Base-by-base conservation (phyloP, 1,140 invertebrate genomes). In the Dreissena polymorpha region DNA sequence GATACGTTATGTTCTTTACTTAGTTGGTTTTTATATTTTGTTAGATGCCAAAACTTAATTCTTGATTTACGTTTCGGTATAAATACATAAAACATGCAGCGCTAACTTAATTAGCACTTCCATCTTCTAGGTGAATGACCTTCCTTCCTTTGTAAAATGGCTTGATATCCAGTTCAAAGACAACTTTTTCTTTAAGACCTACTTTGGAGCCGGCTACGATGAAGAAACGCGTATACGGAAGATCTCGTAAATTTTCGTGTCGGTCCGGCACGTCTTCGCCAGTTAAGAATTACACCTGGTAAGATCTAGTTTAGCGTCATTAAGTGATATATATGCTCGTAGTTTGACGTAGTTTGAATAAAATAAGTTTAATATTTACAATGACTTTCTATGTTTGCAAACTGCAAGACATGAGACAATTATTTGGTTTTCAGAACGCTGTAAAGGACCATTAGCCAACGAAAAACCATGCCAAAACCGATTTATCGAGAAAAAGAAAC, bases 251-350 rank as follows among this genome's bases (percentile, higher is more conserved):
- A 85, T 65, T 67, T 86, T 14, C 73, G 85, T 60, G 76, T 89
- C 23, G 89, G 89, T 60, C 89, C 89, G 14, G 77, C 79, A 0
- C 73, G 87, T 49, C 57, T 90, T 6, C 63, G 87, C 53, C 88
- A 89, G 51, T 51, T 79, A n/a, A 50, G 88, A 39, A 67, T 83
- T 12, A 78, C 39, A 79, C 39, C 51, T 68, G 71, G 67, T 81
- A 81, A 39, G 39, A 39, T 39, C 39, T 39, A 39, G 39, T 39
- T 39, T 2, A 39, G 8, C 39, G 2, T 39, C 2, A 2, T 5
- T 5, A 39, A 39, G 3, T 5, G 39, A 39, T 39, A 39, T 39
- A 39, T 39, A 39, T 8, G 39, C 39, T 39, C 39, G 39, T 39
- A 39, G 8, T 5, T 39, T 8, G 8, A 39, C 2, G n/a, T n/a